Conservation (phyloP, 2,888 invertebrate species). For the Lepidocyrtinus sp. region DNA sequence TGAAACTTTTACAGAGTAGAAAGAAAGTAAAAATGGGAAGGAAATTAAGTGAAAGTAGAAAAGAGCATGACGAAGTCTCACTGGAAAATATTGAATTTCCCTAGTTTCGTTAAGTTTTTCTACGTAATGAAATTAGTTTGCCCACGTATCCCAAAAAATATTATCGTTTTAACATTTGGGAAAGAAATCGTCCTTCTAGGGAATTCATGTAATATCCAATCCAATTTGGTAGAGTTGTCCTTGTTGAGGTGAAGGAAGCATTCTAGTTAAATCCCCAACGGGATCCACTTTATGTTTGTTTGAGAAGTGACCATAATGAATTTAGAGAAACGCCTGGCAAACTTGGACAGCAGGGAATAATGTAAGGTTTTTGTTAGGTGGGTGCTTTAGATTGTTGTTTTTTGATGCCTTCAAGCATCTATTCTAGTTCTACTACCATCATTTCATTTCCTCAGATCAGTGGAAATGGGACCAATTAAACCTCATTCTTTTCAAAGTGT, state of each 20-base stretch:
- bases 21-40: background rate
- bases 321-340: too few relatives aligned
- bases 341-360: too few relatives aligned
- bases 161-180: background rate
- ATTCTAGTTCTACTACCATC: too few relatives aligned
- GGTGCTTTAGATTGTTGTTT: too few relatives aligned
- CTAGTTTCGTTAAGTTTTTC: background rate
- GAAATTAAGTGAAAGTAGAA: background rate
- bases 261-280: background rate
- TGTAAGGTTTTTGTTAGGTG: too few relatives aligned
- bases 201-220: background rate
- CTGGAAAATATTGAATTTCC: background rate
- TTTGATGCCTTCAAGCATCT: too few relatives aligned
- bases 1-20: background rate
- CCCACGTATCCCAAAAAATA: slow-evolving; percentile 9
- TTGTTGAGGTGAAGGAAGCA: background rate
- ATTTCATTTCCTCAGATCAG: too few relatives aligned
- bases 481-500: too few relatives aligned
- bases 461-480: too few relatives aligned
- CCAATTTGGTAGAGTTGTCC: background rate
- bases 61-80: background rate
- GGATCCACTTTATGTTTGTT: background rate
- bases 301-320: slow-evolving; percentile 11
- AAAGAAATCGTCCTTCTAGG: background rate
- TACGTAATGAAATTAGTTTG: slow-evolving; percentile 43